These are phyloP conservation scores for Todus mexicanus DNA, from an alignment of 2,797 vertebrate genomes.

Conservation along the genomic window DNA sequence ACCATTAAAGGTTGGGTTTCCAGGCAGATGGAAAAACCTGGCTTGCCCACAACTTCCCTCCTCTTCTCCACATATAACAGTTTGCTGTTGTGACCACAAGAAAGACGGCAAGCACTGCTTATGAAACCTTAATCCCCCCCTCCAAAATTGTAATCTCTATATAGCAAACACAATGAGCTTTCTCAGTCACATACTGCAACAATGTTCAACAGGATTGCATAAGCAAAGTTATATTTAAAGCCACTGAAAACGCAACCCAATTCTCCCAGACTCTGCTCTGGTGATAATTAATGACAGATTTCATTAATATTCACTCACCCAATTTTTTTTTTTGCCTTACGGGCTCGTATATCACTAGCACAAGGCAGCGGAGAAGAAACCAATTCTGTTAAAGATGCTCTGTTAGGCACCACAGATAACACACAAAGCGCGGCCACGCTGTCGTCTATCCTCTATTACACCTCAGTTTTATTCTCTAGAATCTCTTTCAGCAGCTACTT, in stretches of 20 bases:
- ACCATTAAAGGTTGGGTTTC: not conserved
- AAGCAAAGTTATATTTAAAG: constrained; percentile 17
- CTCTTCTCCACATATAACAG: not conserved
- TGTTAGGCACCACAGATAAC: not conserved
- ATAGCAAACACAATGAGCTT: constrained; percentile 2
- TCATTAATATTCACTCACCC: not conserved
- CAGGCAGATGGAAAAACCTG: constrained; percentile 2
- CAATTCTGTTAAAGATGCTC: not conserved
- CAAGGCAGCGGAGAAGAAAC: not conserved
- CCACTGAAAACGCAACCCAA: not conserved
- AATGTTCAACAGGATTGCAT: constrained; percentile 1
- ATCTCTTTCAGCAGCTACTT: not conserved
- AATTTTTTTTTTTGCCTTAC: not conserved
- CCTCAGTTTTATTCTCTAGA: not conserved
- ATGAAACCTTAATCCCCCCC: not conserved
- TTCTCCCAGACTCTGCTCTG: not conserved
- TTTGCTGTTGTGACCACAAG: not conserved
- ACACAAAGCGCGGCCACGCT: accelerated
- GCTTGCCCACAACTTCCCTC: not conserved
- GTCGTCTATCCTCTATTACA: not conserved
- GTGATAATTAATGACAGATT: not conserved
- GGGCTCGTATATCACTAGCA: not conserved
- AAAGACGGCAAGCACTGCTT: not conserved
- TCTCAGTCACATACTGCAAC: constrained; percentile 1
- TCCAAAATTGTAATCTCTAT: not conserved